phyloP scores from a whole-genome alignment of 1,140 invertebrate species.

The Drosophila parvula region DNA sequence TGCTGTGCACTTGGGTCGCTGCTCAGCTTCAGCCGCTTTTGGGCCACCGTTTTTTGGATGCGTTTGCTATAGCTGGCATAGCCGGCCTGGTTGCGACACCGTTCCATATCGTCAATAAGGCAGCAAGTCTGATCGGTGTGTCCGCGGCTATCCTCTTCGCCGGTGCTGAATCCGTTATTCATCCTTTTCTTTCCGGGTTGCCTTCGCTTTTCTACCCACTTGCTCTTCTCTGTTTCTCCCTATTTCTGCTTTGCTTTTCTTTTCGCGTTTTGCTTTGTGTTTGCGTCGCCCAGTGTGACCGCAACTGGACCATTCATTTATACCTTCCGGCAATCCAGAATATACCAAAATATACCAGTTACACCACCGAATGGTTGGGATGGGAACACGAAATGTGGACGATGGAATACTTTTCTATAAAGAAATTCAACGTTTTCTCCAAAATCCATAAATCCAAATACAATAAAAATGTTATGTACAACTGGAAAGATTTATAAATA shows the following conservation, averaged over 20 bases:
- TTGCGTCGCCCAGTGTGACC: slow-evolving; percentile 15
- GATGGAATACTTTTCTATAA: too few species aligned
- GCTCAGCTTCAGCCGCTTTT: slow-evolving; percentile 94
- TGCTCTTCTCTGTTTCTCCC: slow-evolving; percentile 11
- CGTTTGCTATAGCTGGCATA: slow-evolving; percentile 98
- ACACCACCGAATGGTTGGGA: background rate
- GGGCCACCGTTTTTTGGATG: slow-evolving; percentile 97
- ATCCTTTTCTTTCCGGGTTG: slow-evolving; percentile 68
- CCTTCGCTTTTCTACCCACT: slow-evolving; percentile 6
- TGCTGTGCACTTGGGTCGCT: slow-evolving; percentile 94
- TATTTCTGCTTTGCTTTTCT: slow-evolving; percentile 22
- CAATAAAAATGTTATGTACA: too few species aligned
- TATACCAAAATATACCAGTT: background rate
- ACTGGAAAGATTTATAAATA: too few species aligned
- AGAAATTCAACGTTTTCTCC: too few species aligned
- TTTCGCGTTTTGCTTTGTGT: slow-evolving; percentile 13
- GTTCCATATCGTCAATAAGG: slow-evolving; percentile 94
- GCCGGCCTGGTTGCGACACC: slow-evolving; percentile 93
- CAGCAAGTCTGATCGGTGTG: slow-evolving; percentile 96
- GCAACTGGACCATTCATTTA: background rate
- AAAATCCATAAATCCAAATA: too few species aligned
- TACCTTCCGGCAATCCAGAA: background rate
- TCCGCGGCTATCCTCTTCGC: slow-evolving; percentile 93
- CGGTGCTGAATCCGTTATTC: slow-evolving; percentile 94
- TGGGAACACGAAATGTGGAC: too few species aligned